phyloP scores from a whole-genome alignment of 2,888 invertebrate genomes.

The Fabriciana adippe region DNA sequence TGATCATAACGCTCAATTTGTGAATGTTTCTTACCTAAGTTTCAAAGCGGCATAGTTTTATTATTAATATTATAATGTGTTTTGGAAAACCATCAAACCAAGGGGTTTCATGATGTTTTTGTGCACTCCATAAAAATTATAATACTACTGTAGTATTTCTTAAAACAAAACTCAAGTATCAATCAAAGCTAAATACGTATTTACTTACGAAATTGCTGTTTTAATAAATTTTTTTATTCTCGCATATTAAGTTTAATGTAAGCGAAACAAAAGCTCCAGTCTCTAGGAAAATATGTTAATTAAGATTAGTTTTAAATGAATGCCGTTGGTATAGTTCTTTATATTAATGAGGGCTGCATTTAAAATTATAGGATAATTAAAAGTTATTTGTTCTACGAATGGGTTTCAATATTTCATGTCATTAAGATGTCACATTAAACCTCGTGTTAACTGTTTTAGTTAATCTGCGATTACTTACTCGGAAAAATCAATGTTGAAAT shows the following conservation, averaged over 20 bases:
- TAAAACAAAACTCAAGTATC: too few species aligned
- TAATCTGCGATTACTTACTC: too few species aligned
- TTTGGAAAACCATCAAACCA: too few species aligned
- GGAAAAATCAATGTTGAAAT: too few species aligned
- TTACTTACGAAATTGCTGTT: background rate
- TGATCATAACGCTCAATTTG: too few species aligned
- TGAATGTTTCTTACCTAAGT: too few species aligned
- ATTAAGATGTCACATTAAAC: background rate
- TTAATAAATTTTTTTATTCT: constrained; percentile 2
- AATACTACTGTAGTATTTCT: too few species aligned
- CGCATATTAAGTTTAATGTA: background rate
- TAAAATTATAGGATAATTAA: constrained; percentile 1
- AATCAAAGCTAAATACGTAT: background rate
- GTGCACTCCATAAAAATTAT: too few species aligned
- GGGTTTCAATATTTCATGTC: background rate
- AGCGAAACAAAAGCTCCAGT: constrained; percentile 31
- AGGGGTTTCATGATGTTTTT: too few species aligned
- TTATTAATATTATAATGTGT: too few species aligned
- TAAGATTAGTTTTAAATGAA: constrained; percentile 26
- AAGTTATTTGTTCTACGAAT: background rate
- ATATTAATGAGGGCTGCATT: constrained; percentile 14
- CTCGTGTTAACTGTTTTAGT: too few species aligned
- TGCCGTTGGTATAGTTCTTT: constrained; percentile 28
- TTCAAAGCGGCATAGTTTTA: too few species aligned
- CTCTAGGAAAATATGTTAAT: constrained; percentile 25